phyloP scores from a whole-genome alignment of 1,140 invertebrate species.

The Goniozus legneri region DNA sequence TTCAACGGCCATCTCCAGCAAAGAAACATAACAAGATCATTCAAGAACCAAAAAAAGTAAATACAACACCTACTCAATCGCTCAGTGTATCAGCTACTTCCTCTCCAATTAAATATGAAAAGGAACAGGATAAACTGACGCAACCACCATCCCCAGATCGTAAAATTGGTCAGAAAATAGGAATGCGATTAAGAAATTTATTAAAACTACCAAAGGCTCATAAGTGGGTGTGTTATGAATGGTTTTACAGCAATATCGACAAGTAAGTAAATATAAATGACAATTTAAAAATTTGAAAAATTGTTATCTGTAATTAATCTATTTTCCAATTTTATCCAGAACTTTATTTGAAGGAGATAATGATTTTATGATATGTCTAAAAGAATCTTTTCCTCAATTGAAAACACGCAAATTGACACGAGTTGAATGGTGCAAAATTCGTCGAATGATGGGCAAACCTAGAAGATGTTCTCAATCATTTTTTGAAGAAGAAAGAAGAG shows the following conservation, averaged over 20 bases:
- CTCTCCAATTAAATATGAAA: slow-evolving; percentile 52
- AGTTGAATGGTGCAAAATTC: slow-evolving; percentile 93
- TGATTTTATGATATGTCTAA: slow-evolving; percentile 92
- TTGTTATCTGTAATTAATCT: slow-evolving; percentile 3
- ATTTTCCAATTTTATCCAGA: slow-evolving; percentile 55
- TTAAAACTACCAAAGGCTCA: slow-evolving; percentile 97
- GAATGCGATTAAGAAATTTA: slow-evolving; percentile 88
- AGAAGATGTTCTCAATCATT: slow-evolving; percentile 90
- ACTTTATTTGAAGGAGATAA: slow-evolving; percentile 94
- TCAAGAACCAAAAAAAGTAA: slow-evolving; percentile 29
- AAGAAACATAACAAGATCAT: slow-evolving; percentile 56
- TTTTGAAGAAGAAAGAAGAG: slow-evolving; percentile 89
- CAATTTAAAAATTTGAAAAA: slow-evolving; percentile 6
- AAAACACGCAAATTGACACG: slow-evolving; percentile 81
- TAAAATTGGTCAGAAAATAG: slow-evolving; percentile 83
- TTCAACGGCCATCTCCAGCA: slow-evolving; percentile 61
- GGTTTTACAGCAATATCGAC: slow-evolving; percentile 98
- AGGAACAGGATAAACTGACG: slow-evolving; percentile 44
- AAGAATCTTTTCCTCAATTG: slow-evolving; percentile 91
- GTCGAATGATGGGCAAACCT: slow-evolving; percentile 96
- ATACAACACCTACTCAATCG: slow-evolving; percentile 26
- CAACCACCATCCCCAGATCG: slow-evolving; percentile 63
- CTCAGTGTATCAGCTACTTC: slow-evolving; percentile 46
- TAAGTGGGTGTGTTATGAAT: slow-evolving; percentile 99
- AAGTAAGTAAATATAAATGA: slow-evolving; percentile 54